Conservation (phyloP, 2,888 invertebrate species). For the Eledone cirrhosa region DNA sequence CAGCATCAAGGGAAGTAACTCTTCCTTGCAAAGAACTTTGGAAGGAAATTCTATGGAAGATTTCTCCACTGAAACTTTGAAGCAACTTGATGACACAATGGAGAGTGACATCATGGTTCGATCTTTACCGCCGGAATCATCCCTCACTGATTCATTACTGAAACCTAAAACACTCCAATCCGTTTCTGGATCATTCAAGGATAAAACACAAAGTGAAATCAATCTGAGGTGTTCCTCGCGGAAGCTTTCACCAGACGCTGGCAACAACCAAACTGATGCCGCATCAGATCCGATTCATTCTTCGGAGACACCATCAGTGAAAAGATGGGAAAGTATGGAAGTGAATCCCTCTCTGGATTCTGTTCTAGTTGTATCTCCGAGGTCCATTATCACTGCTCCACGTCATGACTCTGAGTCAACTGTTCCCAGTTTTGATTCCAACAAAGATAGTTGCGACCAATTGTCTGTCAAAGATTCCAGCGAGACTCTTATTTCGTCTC, state of each 20-base stretch:
- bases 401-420: slow-evolving; percentile 5
- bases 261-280: neutral
- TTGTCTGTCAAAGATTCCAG: slow-evolving; percentile 11
- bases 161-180: neutral
- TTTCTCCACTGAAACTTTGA: neutral
- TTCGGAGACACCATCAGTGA: neutral
- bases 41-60: neutral
- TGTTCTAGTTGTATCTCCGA: neutral
- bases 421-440: neutral
- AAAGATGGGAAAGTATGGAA: slow-evolving; percentile 22
- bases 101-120: slow-evolving; percentile 7
- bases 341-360: neutral
- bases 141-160: neutral
- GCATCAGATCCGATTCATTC: neutral
- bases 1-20: neutral
- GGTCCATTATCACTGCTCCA: neutral
- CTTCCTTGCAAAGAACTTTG: neutral
- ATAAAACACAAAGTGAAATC: slow-evolving; percentile 11
- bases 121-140: slow-evolving; percentile 4
- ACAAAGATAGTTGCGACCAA: neutral
- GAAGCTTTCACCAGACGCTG: neutral
- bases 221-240: neutral
- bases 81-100: neutral
- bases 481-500: slow-evolving; percentile 23
- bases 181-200: neutral